Evolutionary conservation across 2,888 invertebrate species (phyloP), one percentile per base, ranked within the genome.

Genomic region (Ophion costatus): DNA sequence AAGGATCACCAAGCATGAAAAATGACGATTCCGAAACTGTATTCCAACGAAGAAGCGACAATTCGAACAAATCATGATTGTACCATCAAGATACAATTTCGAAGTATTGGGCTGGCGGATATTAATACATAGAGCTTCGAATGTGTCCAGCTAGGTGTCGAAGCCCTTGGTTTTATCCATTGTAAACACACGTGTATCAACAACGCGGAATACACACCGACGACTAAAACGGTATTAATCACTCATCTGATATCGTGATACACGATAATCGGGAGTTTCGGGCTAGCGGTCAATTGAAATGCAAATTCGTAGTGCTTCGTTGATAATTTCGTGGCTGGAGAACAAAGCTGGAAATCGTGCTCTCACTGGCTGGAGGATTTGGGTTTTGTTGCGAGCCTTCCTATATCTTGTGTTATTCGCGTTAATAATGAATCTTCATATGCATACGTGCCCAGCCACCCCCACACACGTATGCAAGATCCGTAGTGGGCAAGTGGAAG

Each of bases 401-500:
- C 38, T 9, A 38, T 38, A 38, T 38, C 38, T 38, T 38, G 38
- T 7, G 38, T 38, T 38, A 38, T 38, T 38, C 38, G 5, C 69
- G 73, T 66, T 51, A 57, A 33, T 56, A 38, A 17, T 73, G 73
- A 33, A 56, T 56, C 56, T n/a, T 56, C 56, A 14, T 56, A 64
- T 64, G 24, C 24, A 64, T 64, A 64, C 7, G 17, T 64, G 17
- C 22, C 17, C 61, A 61, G 10, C 11, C 9, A 64, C 4, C 3
- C 24, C 9, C 11, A 2, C 29, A 24, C 11, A 2, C 29, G 6
- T 11, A 29, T 66, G 7, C 14, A 78, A 63, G 64, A 33, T 71
- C 83, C 59, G 14, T 20, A 51, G 45, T 38, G 78, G 24, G 56
- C 81, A 64, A 81, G 66, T 81, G 78, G 51, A 71, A 29, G 66